Base-by-base conservation (phyloP, 2,113 vertebrate species). In the Charina bottae region DNA sequence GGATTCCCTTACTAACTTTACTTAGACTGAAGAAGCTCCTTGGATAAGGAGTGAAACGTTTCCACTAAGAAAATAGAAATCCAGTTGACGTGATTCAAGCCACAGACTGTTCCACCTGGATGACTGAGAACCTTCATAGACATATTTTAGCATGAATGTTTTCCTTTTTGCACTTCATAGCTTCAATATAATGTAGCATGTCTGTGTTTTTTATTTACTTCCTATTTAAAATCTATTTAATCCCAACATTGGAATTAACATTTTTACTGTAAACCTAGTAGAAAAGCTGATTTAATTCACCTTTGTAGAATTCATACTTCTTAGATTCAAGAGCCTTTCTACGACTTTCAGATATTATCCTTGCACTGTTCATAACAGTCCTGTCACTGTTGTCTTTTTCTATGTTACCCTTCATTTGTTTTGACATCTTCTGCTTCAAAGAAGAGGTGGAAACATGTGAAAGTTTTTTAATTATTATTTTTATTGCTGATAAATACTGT, bases 281-380 rank as follows among this genome's bases (percentile, higher is more conserved):
- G 72, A 72, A 93, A 64, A 91, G 89, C 10, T 68, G 88, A 91
- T 94, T 95, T 93, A 92, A 95, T 95, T 84, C n/a, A 86, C 94
- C 84, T 94, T 90, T 92, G 60, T 21, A 55, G 28, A 15, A 15
- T 91, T 92, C 88, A 85, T 94, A 92, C 86, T 92, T 90, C 68
- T 95, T 59, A 42, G 83, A 11, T 92, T 87, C 12, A 28, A 90
- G 37, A 90, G 88, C 90, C 85, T 85, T 59, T 91, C 87, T 85
- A 59, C 62, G 64, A 62, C 92, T 95, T 90, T 93, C 89, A 95
- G 88, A 88, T 93, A 88, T 91, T 92, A 93, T 91, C 78, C 19
- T 58, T 93, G 37, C 85, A 42, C 85, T 93, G 86, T 94, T 95
- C 64, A 93, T 90, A 88, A 93, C 62, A 92, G 62, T 60, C 86